Base-by-base conservation (phyloP, 2,888 invertebrate species). In the Sinhomidia bicolor region DNA sequence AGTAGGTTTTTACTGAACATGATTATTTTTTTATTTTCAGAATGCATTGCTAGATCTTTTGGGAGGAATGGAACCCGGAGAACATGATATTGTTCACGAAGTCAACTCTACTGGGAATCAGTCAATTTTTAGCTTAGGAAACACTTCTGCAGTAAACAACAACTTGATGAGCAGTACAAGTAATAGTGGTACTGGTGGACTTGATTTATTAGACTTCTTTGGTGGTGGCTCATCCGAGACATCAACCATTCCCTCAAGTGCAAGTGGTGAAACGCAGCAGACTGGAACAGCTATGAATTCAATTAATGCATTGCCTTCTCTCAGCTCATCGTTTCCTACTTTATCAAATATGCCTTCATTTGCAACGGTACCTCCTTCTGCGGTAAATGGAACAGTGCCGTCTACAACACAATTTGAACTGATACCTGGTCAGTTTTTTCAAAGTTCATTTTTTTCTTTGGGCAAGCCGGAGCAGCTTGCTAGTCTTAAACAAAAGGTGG, bases 41-140 rank as follows among this genome's bases (percentile, higher is more conserved):
- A 97, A 96, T 93, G 96, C 97, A 51, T 94, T 99, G 76, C 94
- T 99, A 93, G 98, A 98, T 94, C 94, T 99, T 92, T 95, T 99
- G 93, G 97, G 97, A 92, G 96, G 96, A 14, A 95, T 95, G 14
- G 96, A 96, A 93, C 93, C 93, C 51, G 91, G 93, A 85, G 93
- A 93, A 92, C 93, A 94, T 93, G 93, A 94, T 23, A 81, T 91
- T 14, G 89, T 91, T 7, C 93, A 94, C 93, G 93, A 94, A 17
- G 74, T 86, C 26, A 79, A 74, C 14, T 83, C 91, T 14, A 57
- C 84, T 14, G 20, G 60, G 0, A 89, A 54, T 86, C 85, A 85
- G 60, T 89, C 90, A 74, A 82, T 89, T 36, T 90, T 90, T 81
- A 90, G 84, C 62, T 57, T 82, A 60, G 85, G 88, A 87, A 89